These are phyloP conservation scores for Sminthurides aquaticus DNA, from an alignment of 2,888 invertebrate genomes.

Conservation along the genomic window DNA sequence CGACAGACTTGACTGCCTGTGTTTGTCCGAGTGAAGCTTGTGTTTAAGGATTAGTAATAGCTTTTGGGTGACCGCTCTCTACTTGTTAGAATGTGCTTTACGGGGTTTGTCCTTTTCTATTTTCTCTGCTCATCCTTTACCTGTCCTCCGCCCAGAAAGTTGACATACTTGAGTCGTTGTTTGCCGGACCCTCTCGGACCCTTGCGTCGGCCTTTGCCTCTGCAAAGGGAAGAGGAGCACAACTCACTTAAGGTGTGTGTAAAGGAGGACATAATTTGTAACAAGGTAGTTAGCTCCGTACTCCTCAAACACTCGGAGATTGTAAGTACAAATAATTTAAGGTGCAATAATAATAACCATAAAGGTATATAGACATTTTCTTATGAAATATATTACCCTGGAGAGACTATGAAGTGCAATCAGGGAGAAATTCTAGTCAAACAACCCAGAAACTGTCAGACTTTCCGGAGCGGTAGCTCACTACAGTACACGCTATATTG, in stretches of 20 bases:
- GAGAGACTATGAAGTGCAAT: neutral
- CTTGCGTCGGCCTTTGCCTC: neutral
- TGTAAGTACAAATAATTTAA: conserved; percentile 8
- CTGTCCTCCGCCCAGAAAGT: neutral
- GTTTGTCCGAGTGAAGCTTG: neutral
- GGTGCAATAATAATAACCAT: conserved; percentile 14
- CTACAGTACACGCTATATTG: no score
- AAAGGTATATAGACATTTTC: conserved; percentile 5
- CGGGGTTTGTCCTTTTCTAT: no score
- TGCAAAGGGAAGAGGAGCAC: no score
- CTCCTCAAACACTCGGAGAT: neutral
- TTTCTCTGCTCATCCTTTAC: no score
- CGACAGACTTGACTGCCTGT: neutral
- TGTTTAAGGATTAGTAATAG: neutral
- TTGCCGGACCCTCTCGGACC: neutral
- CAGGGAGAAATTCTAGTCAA: neutral
- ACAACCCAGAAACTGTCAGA: neutral
- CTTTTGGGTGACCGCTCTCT: neutral
- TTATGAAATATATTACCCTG: conserved; percentile 2
- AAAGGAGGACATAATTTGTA: conserved; percentile 20
- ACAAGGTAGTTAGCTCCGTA: conserved; percentile 13
- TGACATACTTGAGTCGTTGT: neutral
- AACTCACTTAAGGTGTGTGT: conserved; percentile 3
- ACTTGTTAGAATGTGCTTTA: neutral
- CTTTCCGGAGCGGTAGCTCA: neutral